A percentile compares a stretch with the other conserved stretches of the same genome.
Evolutionary conservation across 2,113 vertebrate species (phyloP).

Genomic region (Sinocyclocheilus grahami): DNA sequence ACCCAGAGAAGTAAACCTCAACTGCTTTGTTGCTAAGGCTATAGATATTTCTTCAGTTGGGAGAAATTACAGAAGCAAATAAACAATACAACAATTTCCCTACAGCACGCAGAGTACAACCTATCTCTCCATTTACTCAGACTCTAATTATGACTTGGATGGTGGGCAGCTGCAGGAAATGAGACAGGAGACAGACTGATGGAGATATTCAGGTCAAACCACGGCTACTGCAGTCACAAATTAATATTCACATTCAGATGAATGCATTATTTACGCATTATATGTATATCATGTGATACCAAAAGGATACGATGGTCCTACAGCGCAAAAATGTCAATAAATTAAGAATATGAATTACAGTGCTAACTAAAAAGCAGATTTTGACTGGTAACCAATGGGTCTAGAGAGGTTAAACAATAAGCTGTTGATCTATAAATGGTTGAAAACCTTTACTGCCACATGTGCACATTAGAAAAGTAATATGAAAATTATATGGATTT

Average conservation of each 20-base stretch:
- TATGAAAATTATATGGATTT: neutral
- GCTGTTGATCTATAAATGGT: neutral
- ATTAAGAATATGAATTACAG: neutral
- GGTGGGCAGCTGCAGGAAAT: constrained; percentile 72
- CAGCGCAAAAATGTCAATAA: neutral
- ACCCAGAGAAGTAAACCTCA: constrained; percentile 61
- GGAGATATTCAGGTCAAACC: constrained; percentile 57
- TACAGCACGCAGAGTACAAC: constrained; percentile 62
- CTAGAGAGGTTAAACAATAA: neutral
- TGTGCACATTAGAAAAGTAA: neutral
- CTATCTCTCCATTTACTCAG: constrained; percentile 65
- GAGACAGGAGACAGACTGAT: constrained; percentile 60
- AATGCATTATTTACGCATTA: neutral
- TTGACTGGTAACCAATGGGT: neutral
- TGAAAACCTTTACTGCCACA: neutral
- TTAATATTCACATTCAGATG: neutral
- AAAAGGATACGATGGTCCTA: neutral
- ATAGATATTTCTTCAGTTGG: constrained; percentile 71
- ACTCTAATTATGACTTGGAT: constrained; percentile 68
- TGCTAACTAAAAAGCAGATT: neutral
- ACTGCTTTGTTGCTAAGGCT: constrained; percentile 60
- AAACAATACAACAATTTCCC: constrained; percentile 71
- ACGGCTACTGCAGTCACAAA: neutral
- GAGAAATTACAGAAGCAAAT: constrained; percentile 72
- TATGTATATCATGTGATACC: neutral